A percentile compares a stretch with the other conserved stretches of the same genome.
Evolutionary conservation across 23 tunicate genomes (phyloP).

Genomic region (Ascidia mentula): DNA sequence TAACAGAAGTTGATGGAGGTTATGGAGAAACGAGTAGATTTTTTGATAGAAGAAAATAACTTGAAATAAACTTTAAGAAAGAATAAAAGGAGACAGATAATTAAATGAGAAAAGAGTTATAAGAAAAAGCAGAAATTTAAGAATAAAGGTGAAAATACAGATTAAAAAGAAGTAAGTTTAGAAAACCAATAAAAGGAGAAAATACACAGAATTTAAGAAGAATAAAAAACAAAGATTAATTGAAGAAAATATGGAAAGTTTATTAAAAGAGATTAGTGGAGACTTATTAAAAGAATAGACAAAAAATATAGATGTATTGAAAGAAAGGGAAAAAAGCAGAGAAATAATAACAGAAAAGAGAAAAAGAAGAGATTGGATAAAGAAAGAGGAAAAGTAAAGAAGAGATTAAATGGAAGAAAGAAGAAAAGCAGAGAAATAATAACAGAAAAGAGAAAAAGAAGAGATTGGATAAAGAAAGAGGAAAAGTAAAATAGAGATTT

Average conservation of each 20-base stretch:
- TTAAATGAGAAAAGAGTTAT: background rate
- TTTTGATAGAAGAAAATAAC: background rate
- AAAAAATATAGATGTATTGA: too few relatives aligned
- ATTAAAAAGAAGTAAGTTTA: background rate
- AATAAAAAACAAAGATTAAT: too few relatives aligned
- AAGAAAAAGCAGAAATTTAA: background rate
- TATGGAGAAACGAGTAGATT: background rate
- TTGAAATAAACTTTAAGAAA: background rate
- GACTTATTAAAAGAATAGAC: background rate
- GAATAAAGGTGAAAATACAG: background rate
- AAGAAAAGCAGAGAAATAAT: background rate
- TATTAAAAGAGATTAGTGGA: background rate
- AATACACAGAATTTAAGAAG: background rate
- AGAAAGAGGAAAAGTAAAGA: background rate
- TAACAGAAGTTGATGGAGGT: too few relatives aligned
- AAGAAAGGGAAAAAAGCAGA: background rate
- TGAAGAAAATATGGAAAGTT: background rate
- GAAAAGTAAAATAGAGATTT: background rate
- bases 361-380: background rate
- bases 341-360: background rate
- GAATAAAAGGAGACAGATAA: background rate
- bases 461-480: background rate
- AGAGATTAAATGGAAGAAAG: background rate
- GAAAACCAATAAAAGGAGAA: background rate
- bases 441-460: background rate